A percentile compares a stretch with the other conserved stretches of the same genome.
phyloP scores from a whole-genome alignment of 2,113 vertebrate species.

The Muscicapa adusta region DNA sequence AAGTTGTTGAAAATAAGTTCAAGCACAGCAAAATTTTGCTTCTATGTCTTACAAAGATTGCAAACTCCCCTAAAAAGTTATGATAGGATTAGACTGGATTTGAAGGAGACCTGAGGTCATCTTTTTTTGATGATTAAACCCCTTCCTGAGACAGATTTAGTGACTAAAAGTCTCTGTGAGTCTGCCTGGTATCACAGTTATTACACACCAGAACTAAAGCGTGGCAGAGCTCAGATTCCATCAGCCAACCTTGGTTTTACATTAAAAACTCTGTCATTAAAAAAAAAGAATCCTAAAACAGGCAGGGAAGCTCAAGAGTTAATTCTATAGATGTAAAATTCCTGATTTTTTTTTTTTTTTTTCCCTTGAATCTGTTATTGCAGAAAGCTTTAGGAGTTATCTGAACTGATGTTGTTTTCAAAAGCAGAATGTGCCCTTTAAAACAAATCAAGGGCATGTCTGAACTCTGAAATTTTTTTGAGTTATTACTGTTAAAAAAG shows the following conservation, averaged over 20 bases:
- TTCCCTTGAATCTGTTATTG: not conserved
- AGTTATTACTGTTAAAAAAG: slow-evolving; percentile 37
- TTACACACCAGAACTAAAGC: fast-evolving
- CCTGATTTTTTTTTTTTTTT: not conserved
- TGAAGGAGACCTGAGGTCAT: not conserved
- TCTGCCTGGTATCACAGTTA: not conserved
- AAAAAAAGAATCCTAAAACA: not conserved
- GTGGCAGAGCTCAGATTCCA: not conserved
- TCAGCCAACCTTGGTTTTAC: not conserved
- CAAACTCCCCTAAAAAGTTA: not conserved
- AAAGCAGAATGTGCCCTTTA: slow-evolving; percentile 52
- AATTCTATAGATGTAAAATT: not conserved
- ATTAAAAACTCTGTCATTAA: not conserved
- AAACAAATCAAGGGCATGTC: slow-evolving; percentile 49
- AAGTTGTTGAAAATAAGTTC: not conserved
- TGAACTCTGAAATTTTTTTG: slow-evolving; percentile 37
- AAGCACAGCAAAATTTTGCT: not conserved
- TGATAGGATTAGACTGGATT: not conserved
- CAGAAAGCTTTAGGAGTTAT: slow-evolving; percentile 28
- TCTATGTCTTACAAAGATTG: fast-evolving
- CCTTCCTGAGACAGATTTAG: not conserved
- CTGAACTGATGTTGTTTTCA: slow-evolving; percentile 56
- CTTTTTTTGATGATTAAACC: not conserved
- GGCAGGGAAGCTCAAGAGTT: not conserved
- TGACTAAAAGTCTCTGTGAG: not conserved